Conservation (phyloP, 2,797 vertebrate genomes). For the Emydoidea blandingii region DNA sequence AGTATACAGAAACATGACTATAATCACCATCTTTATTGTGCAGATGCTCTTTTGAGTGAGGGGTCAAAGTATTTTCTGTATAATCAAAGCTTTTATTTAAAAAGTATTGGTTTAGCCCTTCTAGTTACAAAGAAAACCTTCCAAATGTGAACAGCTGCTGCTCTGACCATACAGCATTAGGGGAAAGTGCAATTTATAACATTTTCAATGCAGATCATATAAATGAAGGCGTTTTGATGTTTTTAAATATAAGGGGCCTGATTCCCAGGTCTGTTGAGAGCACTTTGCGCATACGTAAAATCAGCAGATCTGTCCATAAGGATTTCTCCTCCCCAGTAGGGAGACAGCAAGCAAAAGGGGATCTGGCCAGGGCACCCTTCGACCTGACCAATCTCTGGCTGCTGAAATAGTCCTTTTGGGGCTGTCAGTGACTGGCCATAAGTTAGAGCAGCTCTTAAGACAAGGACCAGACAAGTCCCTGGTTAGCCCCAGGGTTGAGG, state of each 20-base stretch:
- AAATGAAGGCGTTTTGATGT: neutral
- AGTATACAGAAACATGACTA: neutral
- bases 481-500: neutral
- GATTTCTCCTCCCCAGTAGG: neutral
- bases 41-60: neutral
- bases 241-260: neutral
- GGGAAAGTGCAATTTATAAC: neutral
- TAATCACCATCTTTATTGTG: neutral
- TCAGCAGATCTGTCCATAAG: neutral
- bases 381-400: neutral
- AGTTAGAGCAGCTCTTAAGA: neutral
- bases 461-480: neutral
- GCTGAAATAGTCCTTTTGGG: neutral
- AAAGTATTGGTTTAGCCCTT: neutral
- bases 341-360: neutral
- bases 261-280: neutral
- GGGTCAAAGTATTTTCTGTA: neutral
- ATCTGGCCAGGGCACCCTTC: neutral
- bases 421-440: neutral
- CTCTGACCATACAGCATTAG: neutral
- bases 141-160: neutral
- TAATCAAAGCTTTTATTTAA: neutral
- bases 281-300: accelerated
- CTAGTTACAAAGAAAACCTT: neutral
- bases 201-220: neutral